A percentile compares a stretch with the other conserved stretches of the same genome.
Evolutionary conservation across 2,888 invertebrate species (phyloP).

Genomic region (Scaptomyza parva): DNA sequence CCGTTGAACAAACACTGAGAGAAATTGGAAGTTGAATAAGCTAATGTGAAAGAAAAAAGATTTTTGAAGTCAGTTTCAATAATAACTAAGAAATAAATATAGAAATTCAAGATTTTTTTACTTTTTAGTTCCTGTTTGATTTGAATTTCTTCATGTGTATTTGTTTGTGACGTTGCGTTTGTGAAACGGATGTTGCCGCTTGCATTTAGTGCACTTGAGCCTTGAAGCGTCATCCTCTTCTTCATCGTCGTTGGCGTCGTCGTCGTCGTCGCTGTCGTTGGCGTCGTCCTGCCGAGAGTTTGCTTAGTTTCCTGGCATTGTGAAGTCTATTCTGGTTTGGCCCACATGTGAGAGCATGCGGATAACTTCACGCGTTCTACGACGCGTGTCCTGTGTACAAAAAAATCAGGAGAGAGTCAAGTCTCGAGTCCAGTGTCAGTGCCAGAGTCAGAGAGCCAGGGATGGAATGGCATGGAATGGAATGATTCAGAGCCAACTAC

Average conservation of each 20-base stretch:
- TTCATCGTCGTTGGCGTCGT: neutral
- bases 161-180: constrained; percentile 57
- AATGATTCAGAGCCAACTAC: constrained; percentile 14
- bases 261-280: constrained; percentile 8
- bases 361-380: constrained; percentile 56
- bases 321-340: constrained; percentile 22
- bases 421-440: constrained; percentile 54
- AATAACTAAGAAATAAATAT: too few relatives aligned
- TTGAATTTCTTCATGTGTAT: constrained; percentile 40
- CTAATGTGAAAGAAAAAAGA: too few relatives aligned
- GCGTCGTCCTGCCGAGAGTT: constrained; percentile 20
- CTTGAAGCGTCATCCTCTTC: constrained; percentile 67
- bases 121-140: too few relatives aligned
- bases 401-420: constrained; percentile 31
- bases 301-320: constrained; percentile 58
- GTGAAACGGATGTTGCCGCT: constrained; percentile 80
- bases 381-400: constrained; percentile 62
- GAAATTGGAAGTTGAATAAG: constrained; percentile 13
- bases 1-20: constrained; percentile 36
- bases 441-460: too few relatives aligned
- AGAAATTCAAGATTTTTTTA: too few relatives aligned
- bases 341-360: constrained; percentile 59
- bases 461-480: constrained; percentile 5
- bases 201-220: constrained; percentile 81
- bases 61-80: too few relatives aligned